phyloP scores from a whole-genome alignment of 2,797 vertebrate genomes.

The Sebastes kiyomatsui region DNA sequence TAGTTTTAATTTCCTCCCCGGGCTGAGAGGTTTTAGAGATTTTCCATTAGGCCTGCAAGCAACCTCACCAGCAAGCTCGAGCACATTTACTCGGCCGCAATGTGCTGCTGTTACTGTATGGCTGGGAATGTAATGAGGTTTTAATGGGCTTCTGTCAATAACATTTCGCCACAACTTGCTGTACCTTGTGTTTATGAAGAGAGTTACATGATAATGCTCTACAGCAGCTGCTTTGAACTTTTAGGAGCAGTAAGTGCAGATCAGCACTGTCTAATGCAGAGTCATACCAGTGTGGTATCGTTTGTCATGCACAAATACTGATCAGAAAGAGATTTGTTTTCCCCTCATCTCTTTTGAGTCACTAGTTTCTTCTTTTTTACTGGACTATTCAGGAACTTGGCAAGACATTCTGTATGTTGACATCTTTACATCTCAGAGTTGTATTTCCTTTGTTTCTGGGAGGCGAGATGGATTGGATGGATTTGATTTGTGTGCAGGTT shows the following conservation, averaged over 20 bases:
- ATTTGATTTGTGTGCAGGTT: too few relatives aligned
- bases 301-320: neutral
- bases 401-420: too few relatives aligned
- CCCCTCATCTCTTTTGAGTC: neutral
- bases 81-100: constrained; percentile 29
- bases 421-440: too few relatives aligned
- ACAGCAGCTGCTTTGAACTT: neutral
- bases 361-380: neutral
- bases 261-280: neutral
- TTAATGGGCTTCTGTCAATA: constrained; percentile 63
- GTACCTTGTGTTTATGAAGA: constrained; percentile 7
- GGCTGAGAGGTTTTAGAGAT: constrained; percentile 32
- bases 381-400: too few relatives aligned
- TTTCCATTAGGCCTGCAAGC: constrained; percentile 51
- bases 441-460: too few relatives aligned
- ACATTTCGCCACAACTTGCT: constrained; percentile 31
- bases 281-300: neutral
- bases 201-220: constrained; percentile 2
- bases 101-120: constrained; percentile 31
- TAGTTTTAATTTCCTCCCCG: constrained; percentile 34
- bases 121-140: constrained; percentile 44
- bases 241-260: neutral
- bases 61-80: constrained; percentile 26
- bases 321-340: neutral
- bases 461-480: too few relatives aligned